These are phyloP conservation scores for Accipiter cooperii DNA, from an alignment of 2,113 vertebrate genomes.

Conservation along the genomic window DNA sequence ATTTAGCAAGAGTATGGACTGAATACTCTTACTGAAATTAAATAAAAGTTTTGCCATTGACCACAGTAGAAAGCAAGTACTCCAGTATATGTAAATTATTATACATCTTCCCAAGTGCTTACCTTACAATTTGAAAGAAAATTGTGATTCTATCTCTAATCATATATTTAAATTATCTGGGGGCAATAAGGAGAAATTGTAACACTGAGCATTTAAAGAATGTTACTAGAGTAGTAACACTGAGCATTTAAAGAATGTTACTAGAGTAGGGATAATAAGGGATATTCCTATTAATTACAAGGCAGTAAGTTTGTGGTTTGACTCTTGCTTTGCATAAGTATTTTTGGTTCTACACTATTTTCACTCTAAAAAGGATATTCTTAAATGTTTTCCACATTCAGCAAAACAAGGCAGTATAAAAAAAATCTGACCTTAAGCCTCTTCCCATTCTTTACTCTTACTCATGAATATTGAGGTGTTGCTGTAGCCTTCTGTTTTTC, in stretches of 20 bases:
- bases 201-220: not conserved
- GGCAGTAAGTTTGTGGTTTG: not conserved
- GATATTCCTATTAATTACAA: not conserved
- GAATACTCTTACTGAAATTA: not conserved
- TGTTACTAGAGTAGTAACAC: not conserved
- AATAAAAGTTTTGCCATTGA: not conserved
- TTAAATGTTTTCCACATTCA: not conserved
- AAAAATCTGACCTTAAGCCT: not conserved
- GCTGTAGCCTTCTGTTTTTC: not conserved
- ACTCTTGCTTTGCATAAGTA: not conserved
- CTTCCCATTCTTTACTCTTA: not conserved
- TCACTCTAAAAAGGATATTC: not conserved
- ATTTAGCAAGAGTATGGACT: not conserved
- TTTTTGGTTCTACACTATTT: not conserved
- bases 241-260: not conserved
- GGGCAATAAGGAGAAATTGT: not conserved
- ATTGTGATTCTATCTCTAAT: fast-evolving
- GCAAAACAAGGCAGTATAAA: not conserved
- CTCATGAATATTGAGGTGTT: not conserved
- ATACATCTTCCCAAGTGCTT: not conserved
- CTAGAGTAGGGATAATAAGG: not conserved
- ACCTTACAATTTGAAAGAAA: not conserved
- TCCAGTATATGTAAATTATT: not conserved
- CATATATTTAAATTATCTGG: not conserved
- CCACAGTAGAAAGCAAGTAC: not conserved